Percentiles rank a stretch among this genome's conserved stretches.
These are phyloP conservation scores for Glareola pratincola DNA, from an alignment of 2,113 vertebrate genomes.

Conservation along the genomic window DNA sequence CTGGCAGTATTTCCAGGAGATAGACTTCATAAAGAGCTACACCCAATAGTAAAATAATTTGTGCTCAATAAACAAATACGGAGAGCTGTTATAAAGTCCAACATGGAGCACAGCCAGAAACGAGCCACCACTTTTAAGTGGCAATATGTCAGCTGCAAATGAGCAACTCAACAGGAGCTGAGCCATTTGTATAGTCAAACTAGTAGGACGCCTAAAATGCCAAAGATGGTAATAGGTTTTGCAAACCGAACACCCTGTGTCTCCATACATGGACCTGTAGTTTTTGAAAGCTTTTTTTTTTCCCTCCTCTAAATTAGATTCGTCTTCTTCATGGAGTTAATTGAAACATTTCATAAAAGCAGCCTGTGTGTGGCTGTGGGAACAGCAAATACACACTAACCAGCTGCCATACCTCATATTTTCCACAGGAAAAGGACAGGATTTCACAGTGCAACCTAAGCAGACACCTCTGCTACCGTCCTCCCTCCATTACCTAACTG, in stretches of 20 bases:
- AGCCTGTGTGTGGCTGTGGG: not conserved
- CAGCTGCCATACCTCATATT: not conserved
- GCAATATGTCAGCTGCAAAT: conserved; percentile 9
- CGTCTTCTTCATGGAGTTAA: not conserved
- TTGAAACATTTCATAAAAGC: not conserved
- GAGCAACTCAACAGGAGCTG: not conserved
- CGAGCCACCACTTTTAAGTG: not conserved
- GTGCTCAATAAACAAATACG: conserved; percentile 14
- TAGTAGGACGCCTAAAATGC: not conserved
- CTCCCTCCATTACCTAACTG: not conserved
- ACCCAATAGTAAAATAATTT: conserved; percentile 49
- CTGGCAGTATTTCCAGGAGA: not conserved
- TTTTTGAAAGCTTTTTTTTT: not conserved
- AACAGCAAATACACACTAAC: not conserved
- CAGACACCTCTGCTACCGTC: not conserved
- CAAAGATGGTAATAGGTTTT: not conserved
- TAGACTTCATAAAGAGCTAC: conserved; percentile 17
- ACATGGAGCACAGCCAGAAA: not conserved
- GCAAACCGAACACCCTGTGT: not conserved
- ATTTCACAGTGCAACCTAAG: not conserved
- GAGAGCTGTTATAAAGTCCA: conserved; percentile 17
- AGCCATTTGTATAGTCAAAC: not conserved
- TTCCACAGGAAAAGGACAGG: not conserved
- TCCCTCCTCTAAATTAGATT: not conserved
- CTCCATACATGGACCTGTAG: not conserved